Evolutionary conservation across 2,888 invertebrate species (phyloP), one percentile per base, ranked within the genome.

Genomic region (Graphium colonna): DNA sequence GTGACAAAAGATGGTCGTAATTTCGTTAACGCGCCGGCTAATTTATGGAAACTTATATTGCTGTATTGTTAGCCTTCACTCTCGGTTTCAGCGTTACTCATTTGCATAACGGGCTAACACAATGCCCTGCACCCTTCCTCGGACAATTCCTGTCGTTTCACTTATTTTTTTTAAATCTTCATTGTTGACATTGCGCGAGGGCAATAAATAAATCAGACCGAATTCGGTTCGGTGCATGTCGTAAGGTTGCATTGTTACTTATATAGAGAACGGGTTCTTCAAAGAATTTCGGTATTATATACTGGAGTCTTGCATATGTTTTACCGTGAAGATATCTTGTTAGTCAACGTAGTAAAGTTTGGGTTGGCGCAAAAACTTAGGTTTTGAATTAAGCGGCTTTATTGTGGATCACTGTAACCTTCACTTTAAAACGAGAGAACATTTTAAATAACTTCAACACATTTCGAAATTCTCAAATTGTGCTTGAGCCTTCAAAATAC

Each of bases 181-280:
- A 82, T 87, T 88, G 87, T 86, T 86, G 84, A 83, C 75, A 82
- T 82, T 82, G 79, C 79, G 78, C 78, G 71, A 61, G 69, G 73
- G 82, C 69, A 83, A 88, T 89, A 87, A 89, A 89, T 89, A 89
- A 87, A 88, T 88, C 89, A 88, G 71, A 63, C 71, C 68, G 74
- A 79, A 81, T 83, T 81, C 71, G 79, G 79, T 79, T 72, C 74
- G 69, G 71, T 55, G 71, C 73, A 74, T 77, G 77, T 73, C 72
- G 66, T 62, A 60, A 61, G 61, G 58, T 60, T 67, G 85, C 84
- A 82, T 69, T 82, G 84, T 86, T 71, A 72, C 62, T 55, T 42
- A 42, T 33, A 31, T 31, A 8, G n/a, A n/a, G n/a, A n/a, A n/a
- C n/a, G n/a, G n/a, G n/a, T n/a, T n/a, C n/a, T n/a, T n/a, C n/a